phyloP scores from a whole-genome alignment of 2,888 invertebrate genomes.

The Apodemia mormo region DNA sequence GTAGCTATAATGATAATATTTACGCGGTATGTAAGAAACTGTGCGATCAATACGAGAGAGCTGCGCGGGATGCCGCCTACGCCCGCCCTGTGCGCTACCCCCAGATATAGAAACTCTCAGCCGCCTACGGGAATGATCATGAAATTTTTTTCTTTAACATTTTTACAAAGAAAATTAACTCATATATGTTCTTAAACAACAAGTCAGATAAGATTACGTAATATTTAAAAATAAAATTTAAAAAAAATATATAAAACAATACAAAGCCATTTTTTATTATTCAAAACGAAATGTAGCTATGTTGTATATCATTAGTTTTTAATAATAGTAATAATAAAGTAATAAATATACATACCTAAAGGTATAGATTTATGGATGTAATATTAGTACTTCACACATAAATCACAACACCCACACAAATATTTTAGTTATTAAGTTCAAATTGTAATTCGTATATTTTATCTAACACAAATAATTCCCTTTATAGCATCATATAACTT shows the following conservation, averaged over 20 bases:
- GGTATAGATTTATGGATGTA: background rate
- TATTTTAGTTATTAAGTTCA: background rate
- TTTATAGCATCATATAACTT: background rate
- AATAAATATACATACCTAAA: background rate
- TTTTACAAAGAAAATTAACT: no score
- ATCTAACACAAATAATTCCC: background rate
- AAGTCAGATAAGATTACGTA: no score
- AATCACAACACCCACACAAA: background rate
- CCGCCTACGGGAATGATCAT: slow-evolving; percentile 62
- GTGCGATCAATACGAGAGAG: slow-evolving; percentile 71
- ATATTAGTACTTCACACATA: background rate
- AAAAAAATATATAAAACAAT: background rate
- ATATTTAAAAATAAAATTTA: no score
- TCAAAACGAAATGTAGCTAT: background rate
- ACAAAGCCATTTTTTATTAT: background rate
- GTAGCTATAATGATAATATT: slow-evolving; percentile 57
- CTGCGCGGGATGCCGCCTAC: slow-evolving; percentile 64
- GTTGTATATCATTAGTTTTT: background rate
- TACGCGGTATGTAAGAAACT: slow-evolving; percentile 62
- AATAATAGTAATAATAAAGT: background rate
- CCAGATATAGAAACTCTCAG: slow-evolving; percentile 56
- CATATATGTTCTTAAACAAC: no score
- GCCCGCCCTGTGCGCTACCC: slow-evolving; percentile 44
- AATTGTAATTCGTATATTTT: background rate
- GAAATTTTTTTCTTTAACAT: slow-evolving; percentile 41